Conservation (phyloP, 2,888 invertebrate species). For the Prionchulus punctatus region DNA sequence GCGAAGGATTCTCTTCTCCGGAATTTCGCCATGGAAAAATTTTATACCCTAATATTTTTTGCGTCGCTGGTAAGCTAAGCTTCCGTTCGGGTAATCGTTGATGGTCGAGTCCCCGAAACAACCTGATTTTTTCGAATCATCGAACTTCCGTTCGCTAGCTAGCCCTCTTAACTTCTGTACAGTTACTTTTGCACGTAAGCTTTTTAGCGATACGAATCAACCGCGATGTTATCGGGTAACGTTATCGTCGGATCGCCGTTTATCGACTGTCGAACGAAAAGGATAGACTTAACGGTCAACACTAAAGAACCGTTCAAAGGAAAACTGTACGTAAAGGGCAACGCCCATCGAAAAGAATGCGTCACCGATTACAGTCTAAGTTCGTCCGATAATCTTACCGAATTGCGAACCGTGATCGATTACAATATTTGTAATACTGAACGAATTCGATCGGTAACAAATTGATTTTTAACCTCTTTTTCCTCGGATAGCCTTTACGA, state of each 20-base stretch:
- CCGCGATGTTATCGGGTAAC: too few species aligned
- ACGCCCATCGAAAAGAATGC: constrained; percentile 7
- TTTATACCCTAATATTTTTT: too few species aligned
- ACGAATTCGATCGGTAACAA: constrained; percentile 3
- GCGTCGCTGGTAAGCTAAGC: too few species aligned
- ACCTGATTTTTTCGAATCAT: too few species aligned
- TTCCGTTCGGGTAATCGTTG: too few species aligned
- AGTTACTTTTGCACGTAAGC: too few species aligned
- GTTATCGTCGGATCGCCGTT: background rate
- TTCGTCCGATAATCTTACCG: background rate
- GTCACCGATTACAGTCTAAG: background rate
- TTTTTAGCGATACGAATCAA: too few species aligned
- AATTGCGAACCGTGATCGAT: constrained; percentile 2
- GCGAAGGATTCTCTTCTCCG: too few species aligned
- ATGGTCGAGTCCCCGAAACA: too few species aligned
- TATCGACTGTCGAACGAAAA: background rate
- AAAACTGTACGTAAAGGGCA: background rate
- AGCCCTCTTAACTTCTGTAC: too few species aligned
- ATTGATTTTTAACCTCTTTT: background rate
- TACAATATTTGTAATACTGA: constrained; percentile 10
- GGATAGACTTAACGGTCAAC: background rate
- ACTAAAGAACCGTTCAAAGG: background rate
- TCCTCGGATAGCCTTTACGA: background rate
- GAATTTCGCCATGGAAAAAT: too few species aligned
- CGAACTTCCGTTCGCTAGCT: too few species aligned